Conservation (phyloP, 2,797 vertebrate genomes). For the Falco rusticolus region DNA sequence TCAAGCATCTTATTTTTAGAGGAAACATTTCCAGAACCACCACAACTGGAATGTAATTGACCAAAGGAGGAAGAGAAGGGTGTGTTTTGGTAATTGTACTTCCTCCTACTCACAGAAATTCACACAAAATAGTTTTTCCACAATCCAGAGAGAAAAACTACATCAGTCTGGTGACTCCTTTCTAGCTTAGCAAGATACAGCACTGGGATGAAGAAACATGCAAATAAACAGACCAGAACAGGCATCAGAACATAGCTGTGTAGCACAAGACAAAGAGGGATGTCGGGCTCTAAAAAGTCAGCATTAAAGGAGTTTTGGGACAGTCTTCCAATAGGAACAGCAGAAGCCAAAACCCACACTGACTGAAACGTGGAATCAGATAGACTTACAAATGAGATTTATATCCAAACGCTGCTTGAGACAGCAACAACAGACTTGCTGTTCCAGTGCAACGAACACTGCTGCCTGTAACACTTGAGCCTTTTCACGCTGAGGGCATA, state of each 20-base stretch:
- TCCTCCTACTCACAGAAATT: neutral
- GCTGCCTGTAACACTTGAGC: neutral
- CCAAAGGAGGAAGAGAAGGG: neutral
- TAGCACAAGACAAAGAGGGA: fast-evolving
- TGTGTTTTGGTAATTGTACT: neutral
- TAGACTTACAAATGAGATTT: neutral
- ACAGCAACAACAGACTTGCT: neutral
- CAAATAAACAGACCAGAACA: neutral
- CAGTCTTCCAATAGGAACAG: neutral
- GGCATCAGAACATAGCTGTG: neutral
- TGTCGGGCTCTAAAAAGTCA: neutral
- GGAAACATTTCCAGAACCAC: neutral
- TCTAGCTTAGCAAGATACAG: neutral
- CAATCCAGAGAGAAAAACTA: neutral
- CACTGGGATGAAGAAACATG: neutral
- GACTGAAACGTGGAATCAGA: neutral
- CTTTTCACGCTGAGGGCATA: neutral
- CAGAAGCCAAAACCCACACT: neutral
- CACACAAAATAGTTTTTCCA: neutral
- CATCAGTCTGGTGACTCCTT: neutral
- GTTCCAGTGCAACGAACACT: neutral
- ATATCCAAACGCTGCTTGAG: neutral
- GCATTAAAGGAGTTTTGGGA: neutral
- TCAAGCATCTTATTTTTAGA: neutral
- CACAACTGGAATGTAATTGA: neutral